Evolutionary conservation across 92 coral and sea anemone genomes (phyloP), one percentile per base, ranked within the genome.

Genomic region (Nematostella vectensis): DNA sequence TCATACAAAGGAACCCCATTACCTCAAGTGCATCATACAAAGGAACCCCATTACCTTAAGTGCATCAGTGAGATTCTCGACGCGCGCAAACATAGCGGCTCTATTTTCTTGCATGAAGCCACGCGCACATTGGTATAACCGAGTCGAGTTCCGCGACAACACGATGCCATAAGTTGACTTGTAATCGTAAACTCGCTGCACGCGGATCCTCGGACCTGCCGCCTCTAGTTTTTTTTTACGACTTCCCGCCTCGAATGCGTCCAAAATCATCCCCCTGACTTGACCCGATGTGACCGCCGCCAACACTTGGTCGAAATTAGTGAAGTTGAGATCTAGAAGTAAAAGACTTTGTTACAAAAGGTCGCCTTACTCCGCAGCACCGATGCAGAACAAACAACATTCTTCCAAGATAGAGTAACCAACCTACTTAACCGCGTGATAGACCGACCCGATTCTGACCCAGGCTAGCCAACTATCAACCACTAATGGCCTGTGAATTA

Each of bases 141-240:
- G 72, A 24, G 83, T 62, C 16, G 87, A 78, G 31, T 62, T 76
- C 12, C 96, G 81, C 4, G 96, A 85, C 48, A 79, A 48, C 1
- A 88, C 87, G 15, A 88, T 61, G 11, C 96, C 96, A 57, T 72
- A 88, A 0, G 96, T 71, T 0, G 96, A 62, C 24, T 67, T 47
- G 63, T 36, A 74, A 42, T 83, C 96, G 37, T 54, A 82, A 6
- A 88, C 58, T 38, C 64, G 68, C 22, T 78, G 82, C 8, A 88
- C 57, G 3, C 67, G 59, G 11, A 78, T 25, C 2, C n/a, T 24
- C 8, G 27, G 33, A 23, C 57, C 50, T 2, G 83, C 75, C 19
- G 68, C 51, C 22, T 55, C 20, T 44, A 82, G 73, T 20, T 59
- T 52, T 21, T 88, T 67, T 20, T 53, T 64, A 24, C 65, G 69